phyloP scores from a whole-genome alignment of 2,113 vertebrate genomes.

The Prolemur simus region DNA sequence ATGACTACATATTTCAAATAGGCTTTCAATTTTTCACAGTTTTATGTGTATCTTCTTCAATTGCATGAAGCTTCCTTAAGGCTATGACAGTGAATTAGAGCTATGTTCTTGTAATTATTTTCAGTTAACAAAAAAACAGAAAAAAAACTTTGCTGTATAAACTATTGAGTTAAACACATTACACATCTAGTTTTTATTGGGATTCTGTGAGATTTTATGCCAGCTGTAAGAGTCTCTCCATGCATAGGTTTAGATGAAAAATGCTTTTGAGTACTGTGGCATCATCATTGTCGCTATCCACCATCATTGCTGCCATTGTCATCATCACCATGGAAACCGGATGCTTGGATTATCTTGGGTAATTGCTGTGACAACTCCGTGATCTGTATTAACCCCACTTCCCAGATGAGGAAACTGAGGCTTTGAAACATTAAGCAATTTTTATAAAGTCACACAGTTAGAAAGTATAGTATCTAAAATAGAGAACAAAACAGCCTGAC shows the following conservation, averaged over 20 bases:
- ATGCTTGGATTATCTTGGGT: neutral
- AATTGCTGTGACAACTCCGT: neutral
- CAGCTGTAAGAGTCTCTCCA: neutral
- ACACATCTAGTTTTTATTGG: neutral
- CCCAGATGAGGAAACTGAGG: neutral
- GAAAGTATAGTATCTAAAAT: neutral
- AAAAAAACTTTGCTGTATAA: neutral
- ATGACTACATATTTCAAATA: slow-evolving; percentile 72
- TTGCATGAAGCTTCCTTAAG: slow-evolving; percentile 63
- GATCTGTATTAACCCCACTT: neutral
- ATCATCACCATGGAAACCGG: neutral
- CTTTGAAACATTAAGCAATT: neutral
- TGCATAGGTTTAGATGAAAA: neutral
- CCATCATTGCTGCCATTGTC: no score
- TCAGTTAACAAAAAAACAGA: slow-evolving; percentile 16
- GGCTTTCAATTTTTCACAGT: slow-evolving; percentile 66
- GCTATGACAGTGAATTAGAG: slow-evolving; percentile 66
- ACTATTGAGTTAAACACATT: slow-evolving; percentile 46
- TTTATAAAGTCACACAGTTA: neutral
- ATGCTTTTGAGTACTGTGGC: neutral
- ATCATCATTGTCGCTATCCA: neutral
- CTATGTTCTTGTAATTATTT: slow-evolving; percentile 69
- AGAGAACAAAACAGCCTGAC: neutral
- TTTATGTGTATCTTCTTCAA: slow-evolving; percentile 68
- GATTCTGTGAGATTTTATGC: neutral